A percentile compares a stretch with the other conserved stretches of the same genome.
Conservation (phyloP, 2,797 vertebrate genomes). For the Malacoctenus gilli region DNA sequence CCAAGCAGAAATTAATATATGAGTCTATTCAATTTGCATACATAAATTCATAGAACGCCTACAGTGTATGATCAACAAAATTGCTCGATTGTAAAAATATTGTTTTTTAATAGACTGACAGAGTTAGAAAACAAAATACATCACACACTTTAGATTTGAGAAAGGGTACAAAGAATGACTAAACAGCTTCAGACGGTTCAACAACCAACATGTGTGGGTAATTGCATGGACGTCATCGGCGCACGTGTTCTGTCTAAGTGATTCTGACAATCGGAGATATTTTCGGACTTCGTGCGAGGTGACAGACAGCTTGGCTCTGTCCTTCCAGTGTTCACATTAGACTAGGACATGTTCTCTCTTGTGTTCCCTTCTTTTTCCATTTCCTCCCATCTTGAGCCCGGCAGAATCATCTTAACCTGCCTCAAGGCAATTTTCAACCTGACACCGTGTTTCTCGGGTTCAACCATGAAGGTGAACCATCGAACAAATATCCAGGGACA, state of each 20-base stretch:
- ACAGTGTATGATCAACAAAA: background rate
- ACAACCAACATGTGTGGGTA: constrained; percentile 6
- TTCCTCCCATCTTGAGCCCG: constrained; percentile 74
- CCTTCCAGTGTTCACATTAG: constrained; percentile 70
- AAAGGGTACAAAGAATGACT: background rate
- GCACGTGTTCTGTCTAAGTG: constrained; percentile 50
- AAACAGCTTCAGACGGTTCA: background rate
- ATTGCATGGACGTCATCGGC: constrained; percentile 9
- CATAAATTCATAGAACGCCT: background rate
- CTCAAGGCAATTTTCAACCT: constrained; percentile 74
- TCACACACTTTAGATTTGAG: background rate
- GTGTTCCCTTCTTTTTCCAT: constrained; percentile 68
- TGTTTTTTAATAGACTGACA: background rate
- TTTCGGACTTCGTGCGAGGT: constrained; percentile 55
- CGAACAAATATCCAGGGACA: constrained; percentile 58
- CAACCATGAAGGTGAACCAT: constrained; percentile 70
- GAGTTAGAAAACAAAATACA: background rate
- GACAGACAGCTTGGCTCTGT: constrained; percentile 61
- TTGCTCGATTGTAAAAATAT: too few species aligned
- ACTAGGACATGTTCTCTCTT: constrained; percentile 64
- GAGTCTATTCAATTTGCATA: background rate
- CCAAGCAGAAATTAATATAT: constrained; percentile 5
- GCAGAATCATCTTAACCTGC: constrained; percentile 71
- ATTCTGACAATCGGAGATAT: constrained; percentile 56
- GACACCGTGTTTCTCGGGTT: constrained; percentile 61